Base-by-base conservation (phyloP, 2,888 invertebrate genomes). In the Julus scandinavius region DNA sequence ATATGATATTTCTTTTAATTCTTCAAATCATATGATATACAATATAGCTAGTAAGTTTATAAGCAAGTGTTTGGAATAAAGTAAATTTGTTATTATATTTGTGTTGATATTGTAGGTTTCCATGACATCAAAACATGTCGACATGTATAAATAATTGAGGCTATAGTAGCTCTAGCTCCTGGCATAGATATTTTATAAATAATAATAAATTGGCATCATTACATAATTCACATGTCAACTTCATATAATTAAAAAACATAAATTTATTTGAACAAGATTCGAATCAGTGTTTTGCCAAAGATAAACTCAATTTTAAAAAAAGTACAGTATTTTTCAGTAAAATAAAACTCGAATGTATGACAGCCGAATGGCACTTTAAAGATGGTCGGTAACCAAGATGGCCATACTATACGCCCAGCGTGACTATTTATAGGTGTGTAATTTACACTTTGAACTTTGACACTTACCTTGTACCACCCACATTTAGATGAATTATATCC, bases 401-500 rank as follows among this genome's bases (percentile, higher is more conserved):
- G 29, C 29, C 29, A 29, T 29, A 29, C 29, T n/a, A n/a, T n/a
- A 29, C 29, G 29, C 29, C 29, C 29, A 29, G 1, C 29, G 29
- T 29, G 0, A 1, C 29, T 29, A n/a, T 58, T 85, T 7, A 49
- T 45, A 80, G 40, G 87, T 41, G 38, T 20, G 49, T n/a, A 5
- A 17, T 20, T 72, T 72, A 20, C 0, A 0, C 63, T 72, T 72
- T 72, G 9, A 2, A 6, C 63, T 72, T 72, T 72, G 20, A 20
- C 41, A 86, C 89, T 93, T 94, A 97, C 98, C 96, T 96, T 91
- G 96, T 97, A 90, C 99, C 99, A 89, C 99, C 99, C 90, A 99
- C 97, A 93, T 99, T 99, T 90, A 99, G 94, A 93, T 98, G 96
- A 89, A 99, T 95, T 91, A 99, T 97, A 93, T 95, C 96, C 90